Evolutionary conservation across 1,140 invertebrate species (phyloP).

Genomic region (Ips nitidus): DNA sequence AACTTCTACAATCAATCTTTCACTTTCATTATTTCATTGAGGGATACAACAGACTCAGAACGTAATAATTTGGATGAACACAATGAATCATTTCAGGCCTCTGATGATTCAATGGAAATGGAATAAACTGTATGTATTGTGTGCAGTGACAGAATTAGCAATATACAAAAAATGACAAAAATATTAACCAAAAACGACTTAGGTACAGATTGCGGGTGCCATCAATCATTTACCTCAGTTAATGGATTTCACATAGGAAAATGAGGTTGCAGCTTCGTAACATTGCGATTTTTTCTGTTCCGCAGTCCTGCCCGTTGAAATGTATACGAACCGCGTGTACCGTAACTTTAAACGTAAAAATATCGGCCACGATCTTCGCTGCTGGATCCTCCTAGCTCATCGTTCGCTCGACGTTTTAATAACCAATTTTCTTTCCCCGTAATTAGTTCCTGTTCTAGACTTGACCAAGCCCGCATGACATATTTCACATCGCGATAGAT

Average conservation of each 20-base stretch:
- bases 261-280: slow-evolving; percentile 9
- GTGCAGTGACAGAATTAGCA: too few species aligned
- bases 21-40: too few species aligned
- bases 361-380: slow-evolving; percentile 17
- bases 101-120: too few species aligned
- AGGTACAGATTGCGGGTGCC: neutral
- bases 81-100: too few species aligned
- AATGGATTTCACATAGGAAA: slow-evolving; percentile 15
- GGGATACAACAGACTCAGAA: too few species aligned
- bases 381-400: slow-evolving; percentile 25
- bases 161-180: too few species aligned
- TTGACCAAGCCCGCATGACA: slow-evolving; percentile 10
- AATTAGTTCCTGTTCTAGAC: slow-evolving; percentile 22
- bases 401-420: slow-evolving; percentile 21
- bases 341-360: slow-evolving; percentile 13
- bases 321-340: slow-evolving; percentile 14
- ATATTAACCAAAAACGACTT: too few species aligned
- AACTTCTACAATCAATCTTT: too few species aligned
- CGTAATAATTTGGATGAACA: too few species aligned
- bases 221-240: neutral
- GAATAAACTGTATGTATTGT: too few species aligned
- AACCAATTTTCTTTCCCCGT: slow-evolving; percentile 20
- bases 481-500: slow-evolving; percentile 4
- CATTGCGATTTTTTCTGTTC: neutral
- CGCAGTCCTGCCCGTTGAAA: slow-evolving; percentile 6